A percentile compares a stretch with the other conserved stretches of the same genome.
Conservation (phyloP, 2,888 invertebrate genomes). For the Meta bourneti region DNA sequence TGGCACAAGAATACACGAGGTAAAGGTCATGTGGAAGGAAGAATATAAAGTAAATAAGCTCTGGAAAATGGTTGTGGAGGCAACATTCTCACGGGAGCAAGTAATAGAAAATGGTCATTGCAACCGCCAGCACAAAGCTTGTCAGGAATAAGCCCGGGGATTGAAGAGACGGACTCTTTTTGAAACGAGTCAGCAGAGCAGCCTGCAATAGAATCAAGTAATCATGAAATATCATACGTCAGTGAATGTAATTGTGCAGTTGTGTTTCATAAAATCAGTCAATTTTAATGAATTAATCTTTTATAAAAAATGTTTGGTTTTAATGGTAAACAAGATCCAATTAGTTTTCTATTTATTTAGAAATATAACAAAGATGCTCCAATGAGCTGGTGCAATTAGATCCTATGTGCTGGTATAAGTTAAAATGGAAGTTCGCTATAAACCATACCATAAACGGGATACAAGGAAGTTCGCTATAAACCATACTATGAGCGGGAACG, state of each 20-base stretch:
- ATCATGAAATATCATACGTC: neutral
- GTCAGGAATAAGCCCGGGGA: slow-evolving; percentile 37
- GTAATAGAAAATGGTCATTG: slow-evolving; percentile 59
- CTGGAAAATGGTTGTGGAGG: slow-evolving; percentile 38
- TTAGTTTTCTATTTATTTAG: too few relatives aligned
- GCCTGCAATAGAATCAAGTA: slow-evolving; percentile 21
- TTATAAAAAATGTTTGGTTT: too few relatives aligned
- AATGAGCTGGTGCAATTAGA: too few relatives aligned
- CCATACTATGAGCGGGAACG: too few relatives aligned
- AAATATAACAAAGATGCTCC: too few relatives aligned
- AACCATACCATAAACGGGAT: too few relatives aligned
- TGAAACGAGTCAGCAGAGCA: slow-evolving; percentile 59
- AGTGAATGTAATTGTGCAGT: neutral
- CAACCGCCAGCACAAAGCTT: slow-evolving; percentile 5
- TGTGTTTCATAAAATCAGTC: too few relatives aligned
- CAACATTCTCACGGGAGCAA: slow-evolving; percentile 43
- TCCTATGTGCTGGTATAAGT: too few relatives aligned
- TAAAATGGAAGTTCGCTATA: too few relatives aligned
- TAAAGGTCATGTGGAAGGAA: slow-evolving; percentile 55
- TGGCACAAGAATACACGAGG: slow-evolving; percentile 59
- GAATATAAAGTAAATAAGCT: slow-evolving; percentile 67
- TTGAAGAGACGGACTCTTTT: slow-evolving; percentile 53
- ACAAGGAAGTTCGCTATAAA: too few relatives aligned
- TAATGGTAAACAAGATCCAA: too few relatives aligned
- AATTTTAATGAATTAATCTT: too few relatives aligned